These are phyloP conservation scores for Meriones psammophilus DNA, from an alignment of 2,797 vertebrate species.

Conservation along the genomic window DNA sequence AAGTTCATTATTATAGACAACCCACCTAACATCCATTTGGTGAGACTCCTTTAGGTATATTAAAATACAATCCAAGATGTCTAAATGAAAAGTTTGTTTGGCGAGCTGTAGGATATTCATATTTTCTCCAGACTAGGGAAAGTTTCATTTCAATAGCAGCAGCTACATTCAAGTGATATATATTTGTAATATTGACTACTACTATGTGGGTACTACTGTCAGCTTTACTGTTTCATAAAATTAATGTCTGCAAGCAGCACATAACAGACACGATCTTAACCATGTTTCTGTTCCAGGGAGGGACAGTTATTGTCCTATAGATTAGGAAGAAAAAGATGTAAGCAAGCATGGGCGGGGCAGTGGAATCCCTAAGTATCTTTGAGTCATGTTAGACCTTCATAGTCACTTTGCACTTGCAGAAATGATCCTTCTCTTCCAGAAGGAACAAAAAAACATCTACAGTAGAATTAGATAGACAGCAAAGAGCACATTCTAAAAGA, in stretches of 20 bases:
- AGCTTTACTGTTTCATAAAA: slow-evolving; percentile 74
- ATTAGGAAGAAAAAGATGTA: slow-evolving; percentile 49
- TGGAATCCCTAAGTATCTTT: slow-evolving; percentile 45
- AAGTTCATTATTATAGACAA: slow-evolving; percentile 82
- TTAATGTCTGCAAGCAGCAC: slow-evolving; percentile 66
- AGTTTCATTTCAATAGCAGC: slow-evolving; percentile 72
- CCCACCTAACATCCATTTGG: slow-evolving; percentile 80
- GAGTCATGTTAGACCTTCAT: slow-evolving; percentile 27
- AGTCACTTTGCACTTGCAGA: slow-evolving; percentile 28
- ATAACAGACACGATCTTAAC: slow-evolving; percentile 58
- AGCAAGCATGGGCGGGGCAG: background rate
- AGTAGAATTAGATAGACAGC: slow-evolving; percentile 55
- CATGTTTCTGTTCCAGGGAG: slow-evolving; percentile 73
- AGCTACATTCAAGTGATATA: slow-evolving; percentile 74
- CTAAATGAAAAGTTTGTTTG: slow-evolving; percentile 79
- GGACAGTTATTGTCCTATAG: slow-evolving; percentile 52
- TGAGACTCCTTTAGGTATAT: slow-evolving; percentile 78
- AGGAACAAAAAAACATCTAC: background rate
- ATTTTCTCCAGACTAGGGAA: slow-evolving; percentile 64
- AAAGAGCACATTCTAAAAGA: slow-evolving; percentile 62
- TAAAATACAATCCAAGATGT: slow-evolving; percentile 78
- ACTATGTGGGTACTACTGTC: slow-evolving; percentile 45
- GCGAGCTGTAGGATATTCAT: slow-evolving; percentile 31
- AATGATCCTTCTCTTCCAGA: slow-evolving; percentile 57
- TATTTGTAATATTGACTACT: slow-evolving; percentile 74